Conservation (phyloP, 1,140 invertebrate genomes). For the Zaprionus africanus region DNA sequence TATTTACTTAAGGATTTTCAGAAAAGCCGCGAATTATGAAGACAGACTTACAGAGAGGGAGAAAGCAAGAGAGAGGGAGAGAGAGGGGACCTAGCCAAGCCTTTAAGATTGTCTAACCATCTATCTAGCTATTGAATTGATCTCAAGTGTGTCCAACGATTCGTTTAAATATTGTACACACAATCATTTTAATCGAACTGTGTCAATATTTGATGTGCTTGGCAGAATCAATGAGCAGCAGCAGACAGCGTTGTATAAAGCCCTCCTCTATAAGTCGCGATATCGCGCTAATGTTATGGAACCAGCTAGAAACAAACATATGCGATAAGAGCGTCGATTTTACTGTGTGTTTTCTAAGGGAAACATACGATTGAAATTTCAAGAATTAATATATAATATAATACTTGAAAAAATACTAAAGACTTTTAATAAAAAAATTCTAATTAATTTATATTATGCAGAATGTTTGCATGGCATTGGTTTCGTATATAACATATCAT, state of each 20-base stretch:
- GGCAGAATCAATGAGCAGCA: neutral
- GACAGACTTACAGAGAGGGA: neutral
- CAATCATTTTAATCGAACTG: conserved; percentile 6
- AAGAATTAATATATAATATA: neutral
- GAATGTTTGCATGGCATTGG: no score
- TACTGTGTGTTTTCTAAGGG: neutral
- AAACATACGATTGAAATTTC: neutral
- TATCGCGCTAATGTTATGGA: neutral
- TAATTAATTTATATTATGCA: no score
- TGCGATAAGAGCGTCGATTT: conserved; percentile 22
- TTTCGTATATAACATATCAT: neutral
- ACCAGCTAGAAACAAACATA: neutral
- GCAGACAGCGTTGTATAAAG: neutral
- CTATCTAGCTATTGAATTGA: neutral
- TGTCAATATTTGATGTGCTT: conserved; percentile 12
- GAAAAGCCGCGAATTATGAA: neutral
- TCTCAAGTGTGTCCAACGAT: neutral
- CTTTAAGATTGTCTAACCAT: neutral
- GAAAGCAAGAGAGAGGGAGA: neutral
- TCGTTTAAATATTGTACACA: conserved; percentile 15
- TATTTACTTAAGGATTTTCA: conserved; percentile 1
- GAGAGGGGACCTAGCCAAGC: conserved; percentile 5
- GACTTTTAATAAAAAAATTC: no score
- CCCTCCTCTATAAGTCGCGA: conserved; percentile 1
- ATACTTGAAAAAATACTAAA: neutral